Base-by-base conservation (phyloP, 2,797 vertebrate genomes). In the Morus bassanus region DNA sequence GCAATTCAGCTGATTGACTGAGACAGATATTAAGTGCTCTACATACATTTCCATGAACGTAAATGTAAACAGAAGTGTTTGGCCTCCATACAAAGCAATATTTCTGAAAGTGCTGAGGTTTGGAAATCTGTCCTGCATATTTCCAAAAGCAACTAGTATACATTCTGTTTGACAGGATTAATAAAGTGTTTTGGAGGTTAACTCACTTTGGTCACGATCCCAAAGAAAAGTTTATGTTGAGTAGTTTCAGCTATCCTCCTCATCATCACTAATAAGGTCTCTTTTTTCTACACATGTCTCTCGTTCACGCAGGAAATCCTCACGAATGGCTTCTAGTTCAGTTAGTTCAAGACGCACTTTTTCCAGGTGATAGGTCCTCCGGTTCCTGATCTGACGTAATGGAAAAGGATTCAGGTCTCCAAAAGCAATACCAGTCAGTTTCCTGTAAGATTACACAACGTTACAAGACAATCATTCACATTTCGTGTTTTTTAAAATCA, bases 341-440 rank as follows among this genome's bases (percentile, higher is more conserved):
- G 98, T 99, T 88, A 99, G 98, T 96, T 99, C 99, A 31, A 99
- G 98, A 2, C 99, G 99, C n/a, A 99, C 99, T 83, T 99, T 99
- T 98, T 99, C 99, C 98, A 99, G 94, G 97, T 99, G 99, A 96
- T 98, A 99, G 22, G 99, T 95, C 27, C 99, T 98, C 16, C 99
- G 98, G 98, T 99, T 99, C 89, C 99, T 98, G 96, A 99, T 99
- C 97, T 99, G 99, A 45, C 99, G 98, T 97, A 99, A 97, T 5
- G 99, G 99, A 91, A 99, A 99, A 2, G 99, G 99, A 96, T 99
- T 99, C 98, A 99, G 99, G 97, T 99, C 99, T 93, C 98, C 98
- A 76, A 99, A 99, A 45, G 99, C 99, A 59, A 99, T 98, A 83
- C 96, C 98, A 98, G 98, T 99, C 88, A 99, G 98, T 87, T 99